phyloP scores from a whole-genome alignment of 1,140 invertebrate genomes.

The Chrysomallon squamiferum region DNA sequence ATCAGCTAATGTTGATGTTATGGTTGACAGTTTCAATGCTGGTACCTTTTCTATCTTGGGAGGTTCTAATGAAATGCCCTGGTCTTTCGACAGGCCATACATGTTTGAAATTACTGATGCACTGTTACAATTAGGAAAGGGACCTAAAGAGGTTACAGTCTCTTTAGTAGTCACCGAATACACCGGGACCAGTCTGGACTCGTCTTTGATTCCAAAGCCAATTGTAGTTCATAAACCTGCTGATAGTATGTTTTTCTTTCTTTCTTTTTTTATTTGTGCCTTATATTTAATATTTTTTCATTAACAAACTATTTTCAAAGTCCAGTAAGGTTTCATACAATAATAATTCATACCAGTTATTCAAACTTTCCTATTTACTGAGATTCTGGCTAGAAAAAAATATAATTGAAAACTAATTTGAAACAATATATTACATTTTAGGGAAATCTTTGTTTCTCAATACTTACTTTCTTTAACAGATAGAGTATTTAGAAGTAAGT shows the following conservation, averaged over 20 bases:
- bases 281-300: neutral
- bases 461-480: neutral
- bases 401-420: neutral
- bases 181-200: conserved; percentile 4
- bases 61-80: conserved; percentile 21
- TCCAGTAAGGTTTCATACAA: neutral
- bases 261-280: too few species aligned
- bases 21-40: neutral
- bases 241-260: neutral
- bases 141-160: neutral
- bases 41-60: conserved; percentile 18
- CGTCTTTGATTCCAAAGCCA: conserved; percentile 3
- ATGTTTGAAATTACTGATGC: conserved; percentile 7
- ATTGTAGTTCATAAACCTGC: conserved; percentile 3
- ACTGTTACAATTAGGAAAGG: neutral
- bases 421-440: neutral
- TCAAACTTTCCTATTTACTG: neutral
- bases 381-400: neutral
- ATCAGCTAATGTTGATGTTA: conserved; percentile 8
- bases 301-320: neutral
- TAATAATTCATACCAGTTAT: neutral
- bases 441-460: neutral
- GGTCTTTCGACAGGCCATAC: conserved; percentile 23
- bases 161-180: conserved; percentile 12
- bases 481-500: neutral